Conservation (phyloP, 2,797 vertebrate genomes). For the Neostethus bicornis region DNA sequence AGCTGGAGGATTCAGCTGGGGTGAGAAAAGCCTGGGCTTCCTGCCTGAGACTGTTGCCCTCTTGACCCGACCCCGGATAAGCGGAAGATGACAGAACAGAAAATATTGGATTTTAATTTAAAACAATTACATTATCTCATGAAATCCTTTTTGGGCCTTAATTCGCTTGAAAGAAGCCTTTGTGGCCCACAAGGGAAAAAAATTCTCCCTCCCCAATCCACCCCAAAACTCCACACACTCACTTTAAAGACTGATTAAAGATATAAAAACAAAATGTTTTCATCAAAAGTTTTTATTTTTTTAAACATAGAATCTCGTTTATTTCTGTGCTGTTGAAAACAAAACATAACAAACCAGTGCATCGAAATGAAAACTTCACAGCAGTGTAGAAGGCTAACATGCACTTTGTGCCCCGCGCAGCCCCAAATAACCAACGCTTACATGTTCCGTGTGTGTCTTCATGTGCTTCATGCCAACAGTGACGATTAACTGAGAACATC, state of each 20-base stretch:
- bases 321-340: slow-evolving; percentile 71
- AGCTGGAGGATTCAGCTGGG: too few relatives aligned
- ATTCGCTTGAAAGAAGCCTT: too few relatives aligned
- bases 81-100: too few relatives aligned
- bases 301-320: slow-evolving; percentile 60
- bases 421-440: slow-evolving; percentile 39
- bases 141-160: too few relatives aligned
- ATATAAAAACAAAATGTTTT: slow-evolving; percentile 8
- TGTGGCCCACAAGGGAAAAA: too few relatives aligned
- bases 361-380: slow-evolving; percentile 81
- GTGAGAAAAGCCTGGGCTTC: too few relatives aligned
- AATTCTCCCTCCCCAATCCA: too few relatives aligned
- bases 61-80: too few relatives aligned
- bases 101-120: too few relatives aligned
- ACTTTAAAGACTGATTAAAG: too few relatives aligned
- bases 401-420: slow-evolving; percentile 29
- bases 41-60: too few relatives aligned
- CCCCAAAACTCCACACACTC: neutral
- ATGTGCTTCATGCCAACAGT: slow-evolving; percentile 69
- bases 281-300: slow-evolving; percentile 79
- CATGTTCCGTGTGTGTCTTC: slow-evolving; percentile 58
- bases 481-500: slow-evolving; percentile 34
- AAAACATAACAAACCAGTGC: slow-evolving; percentile 81
- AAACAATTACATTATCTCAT: too few relatives aligned
- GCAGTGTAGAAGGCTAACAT: slow-evolving; percentile 72